Conservation (phyloP, 1,140 invertebrate genomes). For the Eubasilissa regina region DNA sequence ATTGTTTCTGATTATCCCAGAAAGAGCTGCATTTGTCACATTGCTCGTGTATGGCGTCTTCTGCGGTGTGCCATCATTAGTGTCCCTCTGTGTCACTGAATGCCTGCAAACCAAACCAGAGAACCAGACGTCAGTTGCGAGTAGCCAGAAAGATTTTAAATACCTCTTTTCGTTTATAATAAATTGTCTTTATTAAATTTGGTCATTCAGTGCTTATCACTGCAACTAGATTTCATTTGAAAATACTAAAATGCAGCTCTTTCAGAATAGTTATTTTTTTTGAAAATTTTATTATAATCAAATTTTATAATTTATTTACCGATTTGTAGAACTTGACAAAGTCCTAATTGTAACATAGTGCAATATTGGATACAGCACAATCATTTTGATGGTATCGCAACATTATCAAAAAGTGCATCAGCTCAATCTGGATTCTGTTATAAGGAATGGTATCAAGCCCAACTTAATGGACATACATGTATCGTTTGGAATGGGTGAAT, state of each 20-base stretch:
- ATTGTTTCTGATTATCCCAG: slow-evolving; percentile 46
- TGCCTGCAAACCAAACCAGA: too few species aligned
- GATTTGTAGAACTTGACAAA: slow-evolving; percentile 17
- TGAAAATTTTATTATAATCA: slow-evolving; percentile 23
- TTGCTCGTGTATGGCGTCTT: too few species aligned
- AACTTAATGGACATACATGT: too few species aligned
- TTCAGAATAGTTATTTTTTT: background rate
- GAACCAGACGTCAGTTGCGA: too few species aligned
- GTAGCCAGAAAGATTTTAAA: too few species aligned
- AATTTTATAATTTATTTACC: background rate
- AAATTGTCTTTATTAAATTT: background rate
- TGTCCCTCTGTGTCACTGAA: too few species aligned
- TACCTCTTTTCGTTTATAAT: too few species aligned
- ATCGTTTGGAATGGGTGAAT: too few species aligned
- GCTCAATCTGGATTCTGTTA: too few species aligned
- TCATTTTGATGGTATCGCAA: background rate
- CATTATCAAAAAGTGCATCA: too few species aligned
- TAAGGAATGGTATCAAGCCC: too few species aligned
- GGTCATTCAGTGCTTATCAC: background rate
- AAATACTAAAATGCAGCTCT: slow-evolving; percentile 6
- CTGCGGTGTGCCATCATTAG: background rate
- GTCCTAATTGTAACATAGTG: background rate
- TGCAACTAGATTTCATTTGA: background rate
- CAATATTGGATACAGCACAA: background rate
- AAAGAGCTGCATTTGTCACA: slow-evolving; percentile 51